Percentiles rank a stretch among this genome's conserved stretches.
These are phyloP conservation scores for Nephila pilipes DNA, from an alignment of 1,140 invertebrate species.

Conservation along the genomic window DNA sequence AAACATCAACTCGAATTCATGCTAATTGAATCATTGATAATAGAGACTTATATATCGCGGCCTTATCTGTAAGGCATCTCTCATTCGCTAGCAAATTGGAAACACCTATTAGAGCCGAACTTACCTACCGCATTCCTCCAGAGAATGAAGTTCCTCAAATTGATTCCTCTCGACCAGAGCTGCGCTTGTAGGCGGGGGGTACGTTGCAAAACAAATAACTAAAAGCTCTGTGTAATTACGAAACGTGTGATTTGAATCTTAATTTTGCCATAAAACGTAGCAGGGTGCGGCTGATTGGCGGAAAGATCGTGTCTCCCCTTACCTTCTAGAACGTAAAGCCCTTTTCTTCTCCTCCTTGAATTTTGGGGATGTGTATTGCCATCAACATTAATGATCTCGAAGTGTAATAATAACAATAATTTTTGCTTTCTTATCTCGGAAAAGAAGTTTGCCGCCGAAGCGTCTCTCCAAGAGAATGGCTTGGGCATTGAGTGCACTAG, in stretches of 20 bases:
- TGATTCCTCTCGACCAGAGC: conserved; percentile 28
- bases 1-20: too few species aligned
- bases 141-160: background rate
- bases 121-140: conserved; percentile 14
- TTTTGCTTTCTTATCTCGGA: background rate
- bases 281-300: conserved; percentile 28
- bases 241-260: conserved; percentile 50
- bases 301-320: background rate
- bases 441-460: too few species aligned
- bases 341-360: background rate
- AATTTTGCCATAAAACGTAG: conserved; percentile 17
- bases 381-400: background rate
- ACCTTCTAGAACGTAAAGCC: background rate
- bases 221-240: conserved; percentile 45
- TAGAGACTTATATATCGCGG: too few species aligned
- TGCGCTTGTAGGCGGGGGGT: conserved; percentile 17
- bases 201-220: conserved; percentile 37
- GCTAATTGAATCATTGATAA: too few species aligned
- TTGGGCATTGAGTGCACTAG: too few species aligned
- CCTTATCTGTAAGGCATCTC: too few species aligned
- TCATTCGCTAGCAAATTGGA: too few species aligned
- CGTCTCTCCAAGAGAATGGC: too few species aligned
- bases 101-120: background rate
- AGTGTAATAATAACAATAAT: background rate
- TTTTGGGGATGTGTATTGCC: background rate